Evolutionary conservation across 2,113 vertebrate species (phyloP).

Genomic region (Anser cygnoides): DNA sequence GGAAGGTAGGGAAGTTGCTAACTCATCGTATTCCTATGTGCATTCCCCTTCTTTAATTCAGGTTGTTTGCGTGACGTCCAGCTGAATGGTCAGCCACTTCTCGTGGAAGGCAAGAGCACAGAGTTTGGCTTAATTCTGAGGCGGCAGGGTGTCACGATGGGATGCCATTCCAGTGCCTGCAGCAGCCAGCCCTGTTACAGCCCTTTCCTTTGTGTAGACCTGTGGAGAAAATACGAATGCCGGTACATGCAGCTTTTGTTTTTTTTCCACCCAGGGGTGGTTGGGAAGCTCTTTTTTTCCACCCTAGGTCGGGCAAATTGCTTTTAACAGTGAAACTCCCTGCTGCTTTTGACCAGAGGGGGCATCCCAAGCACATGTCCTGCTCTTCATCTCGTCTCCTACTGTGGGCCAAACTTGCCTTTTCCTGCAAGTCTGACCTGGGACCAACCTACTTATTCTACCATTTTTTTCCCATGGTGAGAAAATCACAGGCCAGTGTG

Average conservation of each 20-base stretch:
- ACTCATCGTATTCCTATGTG: neutral
- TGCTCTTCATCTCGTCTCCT: neutral
- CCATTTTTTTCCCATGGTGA: neutral
- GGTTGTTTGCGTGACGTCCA: conserved; percentile 89
- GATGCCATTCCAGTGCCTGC: conserved; percentile 87
- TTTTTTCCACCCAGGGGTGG: neutral
- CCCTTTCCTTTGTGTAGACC: conserved; percentile 85
- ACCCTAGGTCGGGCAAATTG: neutral
- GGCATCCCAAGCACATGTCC: neutral
- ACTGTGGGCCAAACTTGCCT: neutral
- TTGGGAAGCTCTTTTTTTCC: neutral
- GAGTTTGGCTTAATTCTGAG: conserved; percentile 77
- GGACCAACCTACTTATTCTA: neutral
- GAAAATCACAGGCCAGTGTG: neutral
- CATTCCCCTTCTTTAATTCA: conserved; percentile 16
- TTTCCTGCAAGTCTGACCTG: neutral
- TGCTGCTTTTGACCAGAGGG: neutral
- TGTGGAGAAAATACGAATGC: conserved; percentile 93
- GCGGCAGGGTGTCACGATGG: conserved; percentile 74
- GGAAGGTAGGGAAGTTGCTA: neutral
- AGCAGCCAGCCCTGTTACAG: conserved; percentile 79
- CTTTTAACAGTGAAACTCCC: neutral
- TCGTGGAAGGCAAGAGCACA: conserved; percentile 79
- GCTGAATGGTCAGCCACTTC: conserved; percentile 81
- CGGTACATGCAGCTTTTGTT: conserved; percentile 69